Base-by-base conservation (phyloP, 1,140 invertebrate species). In the Apis dorsata region DNA sequence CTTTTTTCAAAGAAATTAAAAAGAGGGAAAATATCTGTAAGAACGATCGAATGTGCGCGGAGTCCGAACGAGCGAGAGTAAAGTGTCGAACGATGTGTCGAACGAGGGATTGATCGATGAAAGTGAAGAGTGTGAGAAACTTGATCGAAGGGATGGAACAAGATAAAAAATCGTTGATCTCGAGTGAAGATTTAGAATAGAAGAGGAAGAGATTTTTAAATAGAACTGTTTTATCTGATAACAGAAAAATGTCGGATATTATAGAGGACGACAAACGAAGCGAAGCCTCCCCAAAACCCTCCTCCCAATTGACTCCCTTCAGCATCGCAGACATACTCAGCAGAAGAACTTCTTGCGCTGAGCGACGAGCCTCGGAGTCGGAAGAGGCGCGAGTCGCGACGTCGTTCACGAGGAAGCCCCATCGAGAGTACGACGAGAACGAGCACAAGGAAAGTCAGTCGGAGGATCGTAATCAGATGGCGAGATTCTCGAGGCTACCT, bases 271-370 rank as follows among this genome's bases (percentile, higher is more conserved):
- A 82, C 19, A 89, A 81, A 60, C 74, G 66, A 81, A 90, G 81
- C 88, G 89, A 87, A 88, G 62, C 88, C 1, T 93, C 91, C 10
- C 90, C 93, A 7, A 94, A 91, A 86, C 84, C 88, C 0, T 90
- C 88, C 0, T 90, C 90, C 28, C 92, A 93, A 82, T 92, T 93
- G 12, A 94, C 93, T 1, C 93, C 93, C 0, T 94, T 94, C 86
- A 93, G 93, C 65, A 94, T 94, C 74, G 93, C 93, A 0, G 92
- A 94, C 63, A 94, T 94, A 17, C 84, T 94, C 24, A 94, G 91
- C 65, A 85, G 89, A n/a, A 90, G 90, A 13, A 90, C 89, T 0
- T 88, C 86, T 9, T 84, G 88, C 51, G 72, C 83, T 8, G 90
- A 92, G 51, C 77, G 83, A 17, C 86, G 82, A 28, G 80, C 85